Evolutionary conservation across 2,797 vertebrate species (phyloP), one percentile per base, ranked within the genome.

Genomic region (Propithecus perrieri): DNA sequence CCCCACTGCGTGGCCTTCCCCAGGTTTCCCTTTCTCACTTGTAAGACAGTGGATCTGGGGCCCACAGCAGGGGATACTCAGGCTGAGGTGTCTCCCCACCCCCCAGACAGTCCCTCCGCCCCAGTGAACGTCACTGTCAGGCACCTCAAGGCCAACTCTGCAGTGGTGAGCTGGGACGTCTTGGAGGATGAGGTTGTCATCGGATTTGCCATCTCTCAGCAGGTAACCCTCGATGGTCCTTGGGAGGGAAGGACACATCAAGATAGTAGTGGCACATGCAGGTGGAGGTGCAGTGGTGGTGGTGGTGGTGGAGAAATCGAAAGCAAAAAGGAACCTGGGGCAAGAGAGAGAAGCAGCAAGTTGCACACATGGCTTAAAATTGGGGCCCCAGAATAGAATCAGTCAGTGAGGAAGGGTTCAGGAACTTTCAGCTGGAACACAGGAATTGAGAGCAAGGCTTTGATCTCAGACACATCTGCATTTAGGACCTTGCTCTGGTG

Each of bases 41-140:
- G 14, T 8, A 28, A 79, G 67, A 38, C 33, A 1, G 4, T 61
- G 33, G 72, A 71, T 41, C 76, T 93, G 69, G 71, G 76, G 83
- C 89, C 89, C 53, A 35, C 28, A 48, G 26, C 57, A 33, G 41
- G 7, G 71, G 48, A 4, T 20, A 41, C 91, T 94, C 72, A 95
- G 89, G 76, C 95, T 96, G 93, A 80, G 91, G 63, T 93, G 41
- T 84, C 96, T 97, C 95, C 98, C 96, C 94, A 61, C 57, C 98
- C 92, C 96, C 84, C 98, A 99, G 99, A 99, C 98, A 99, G 99
- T 95, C 98, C 99, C 15, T 99, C 99, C 12, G 99, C 99, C 95
- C 99, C 99, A 0, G 99, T 99, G 80, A 99, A 99, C 93, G 99
- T 99, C 99, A 99, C 99, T 18, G 99, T 99, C 98, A 99, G 98